Base-by-base conservation (phyloP, 1,140 invertebrate species). In the Calliopsis andreniformis region DNA sequence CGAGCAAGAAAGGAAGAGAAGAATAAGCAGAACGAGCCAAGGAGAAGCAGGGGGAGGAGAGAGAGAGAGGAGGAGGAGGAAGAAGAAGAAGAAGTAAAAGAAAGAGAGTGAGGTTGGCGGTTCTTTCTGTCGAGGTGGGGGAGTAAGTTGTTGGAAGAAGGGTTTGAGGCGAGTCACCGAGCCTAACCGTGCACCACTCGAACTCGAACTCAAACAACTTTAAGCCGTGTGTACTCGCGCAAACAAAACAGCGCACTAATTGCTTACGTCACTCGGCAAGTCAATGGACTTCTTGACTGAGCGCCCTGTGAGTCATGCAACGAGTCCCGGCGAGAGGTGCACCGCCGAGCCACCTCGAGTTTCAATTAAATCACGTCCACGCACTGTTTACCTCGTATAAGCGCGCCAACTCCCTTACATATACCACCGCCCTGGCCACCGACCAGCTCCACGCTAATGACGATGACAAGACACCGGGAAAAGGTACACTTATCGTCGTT, bases 181-280 rank as follows among this genome's bases (percentile, higher is more conserved):
- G 82, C 81, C 78, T 83, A 83, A 80, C 82, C 73, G 78, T 83
- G 83, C 82, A 78, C 78, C 83, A 86, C 85, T 87, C 86, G 82
- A 87, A 87, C 84, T 84, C 83, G 67, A 86, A 86, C 83, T 88
- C 87, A 88, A 89, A 89, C 87, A 89, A 88, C 87, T 88, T 89
- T 84, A 87, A 89, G 80, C 83, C 78, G 79, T 86, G 83, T 85
- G 87, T 85, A 87, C 87, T 81, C 85, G 87, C 86, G 88, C 89
- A 89, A 89, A 90, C 89, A 89, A 91, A 90, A 91, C 89, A 88
- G 87, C 88, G 85, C 87, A 87, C 90, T 91, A 91, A 91, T 91
- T 90, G 89, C 90, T 91, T 89, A 87, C 90, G 89, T 91, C 90
- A 91, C 87, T 91, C 87, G 83, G 81, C 86, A 80, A 89, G 87